These are phyloP conservation scores for Burhinus oedicnemus DNA, from an alignment of 2,113 vertebrate genomes.

Conservation along the genomic window DNA sequence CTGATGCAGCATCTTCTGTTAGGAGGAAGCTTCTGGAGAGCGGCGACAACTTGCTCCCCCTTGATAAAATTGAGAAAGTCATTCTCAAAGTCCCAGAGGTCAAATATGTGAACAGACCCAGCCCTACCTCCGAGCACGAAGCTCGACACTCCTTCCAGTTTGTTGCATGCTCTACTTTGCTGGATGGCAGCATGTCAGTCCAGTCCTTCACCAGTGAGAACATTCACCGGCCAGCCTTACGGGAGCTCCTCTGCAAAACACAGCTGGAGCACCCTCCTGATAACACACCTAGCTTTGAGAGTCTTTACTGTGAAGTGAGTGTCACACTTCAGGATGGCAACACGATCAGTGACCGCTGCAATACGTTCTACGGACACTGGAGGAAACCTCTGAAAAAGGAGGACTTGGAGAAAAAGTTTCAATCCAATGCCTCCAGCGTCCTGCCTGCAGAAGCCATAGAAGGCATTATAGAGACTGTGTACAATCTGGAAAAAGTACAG, in stretches of 20 bases:
- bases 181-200: conserved; percentile 79
- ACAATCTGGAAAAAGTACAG: conserved; percentile 79
- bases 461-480: conserved; percentile 75
- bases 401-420: conserved; percentile 87
- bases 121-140: conserved; percentile 86
- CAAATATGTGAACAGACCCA: conserved; percentile 85
- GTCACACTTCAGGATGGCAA: conserved; percentile 67
- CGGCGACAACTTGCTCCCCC: conserved; percentile 39
- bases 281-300: conserved; percentile 88
- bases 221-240: conserved; percentile 71
- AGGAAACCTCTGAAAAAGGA: conserved; percentile 86
- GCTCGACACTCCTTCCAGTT: conserved; percentile 95
- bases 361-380: conserved; percentile 95
- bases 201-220: conserved; percentile 76
- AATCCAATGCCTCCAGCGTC: conserved; percentile 69
- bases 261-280: conserved; percentile 80
- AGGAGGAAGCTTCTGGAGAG: conserved; percentile 71
- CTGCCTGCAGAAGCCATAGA: conserved; percentile 76
- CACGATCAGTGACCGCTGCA: conserved; percentile 48
- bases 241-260: conserved; percentile 79
- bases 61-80: conserved; percentile 72
- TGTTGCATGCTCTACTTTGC: conserved; percentile 82
- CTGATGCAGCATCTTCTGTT: conserved; percentile 81
- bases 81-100: conserved; percentile 84
- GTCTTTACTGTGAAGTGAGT: conserved; percentile 83